These are phyloP conservation scores for Trichosurus vulpecula DNA, from an alignment of 2,797 vertebrate genomes.

Conservation along the genomic window DNA sequence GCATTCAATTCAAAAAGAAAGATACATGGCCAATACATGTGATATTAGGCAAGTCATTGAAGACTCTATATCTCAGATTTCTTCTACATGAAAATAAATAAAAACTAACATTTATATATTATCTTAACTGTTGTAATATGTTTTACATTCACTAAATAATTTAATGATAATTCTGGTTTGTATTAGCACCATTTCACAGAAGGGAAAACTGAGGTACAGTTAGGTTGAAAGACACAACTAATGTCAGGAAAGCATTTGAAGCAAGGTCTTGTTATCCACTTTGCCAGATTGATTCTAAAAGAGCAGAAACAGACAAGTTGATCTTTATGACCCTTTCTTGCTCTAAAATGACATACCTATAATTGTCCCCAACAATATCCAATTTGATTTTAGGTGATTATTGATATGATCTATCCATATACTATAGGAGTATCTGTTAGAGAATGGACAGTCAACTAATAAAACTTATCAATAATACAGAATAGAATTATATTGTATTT, in stretches of 20 bases:
- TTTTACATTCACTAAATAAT: not conserved
- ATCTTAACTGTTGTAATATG: not conserved
- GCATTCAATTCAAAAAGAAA: not conserved
- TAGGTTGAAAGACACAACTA: not conserved
- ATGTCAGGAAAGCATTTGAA: not conserved
- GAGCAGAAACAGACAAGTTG: not conserved
- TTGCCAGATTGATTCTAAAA: not conserved
- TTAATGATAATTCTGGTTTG: not conserved
- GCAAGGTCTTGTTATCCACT: not conserved
- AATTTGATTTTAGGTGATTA: not conserved
- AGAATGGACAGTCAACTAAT: conserved; percentile 26
- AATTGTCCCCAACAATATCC: not conserved
- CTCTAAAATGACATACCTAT: not conserved
- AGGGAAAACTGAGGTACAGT: not conserved
- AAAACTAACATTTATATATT: not conserved
- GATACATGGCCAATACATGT: not conserved
- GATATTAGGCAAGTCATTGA: not conserved
- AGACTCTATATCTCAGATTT: not conserved
- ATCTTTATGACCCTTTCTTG: not conserved
- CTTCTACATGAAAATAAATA: not conserved
- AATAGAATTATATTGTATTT: conserved; percentile 12
- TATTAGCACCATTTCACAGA: not conserved
- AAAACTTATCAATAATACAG: not conserved
- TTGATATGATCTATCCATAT: not conserved
- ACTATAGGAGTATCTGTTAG: not conserved